Evolutionary conservation across 2,797 vertebrate species (phyloP), one percentile per base, ranked within the genome.

Genomic region (Thaleichthys pacificus): DNA sequence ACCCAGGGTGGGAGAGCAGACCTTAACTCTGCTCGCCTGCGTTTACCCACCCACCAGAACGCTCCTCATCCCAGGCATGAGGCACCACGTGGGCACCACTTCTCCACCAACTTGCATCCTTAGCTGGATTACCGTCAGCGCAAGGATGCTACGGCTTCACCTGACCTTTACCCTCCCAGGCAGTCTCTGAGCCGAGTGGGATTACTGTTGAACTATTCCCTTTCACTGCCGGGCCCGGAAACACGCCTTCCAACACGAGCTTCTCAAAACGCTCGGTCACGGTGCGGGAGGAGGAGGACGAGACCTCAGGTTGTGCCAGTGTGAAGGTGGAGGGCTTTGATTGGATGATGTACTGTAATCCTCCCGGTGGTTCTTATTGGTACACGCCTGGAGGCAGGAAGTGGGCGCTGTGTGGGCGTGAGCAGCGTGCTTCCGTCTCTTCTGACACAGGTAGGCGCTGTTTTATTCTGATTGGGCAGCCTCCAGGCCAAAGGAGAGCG

Each of bases 301-400:
- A 73, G 79, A 79, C 80, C 85, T 22, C 79, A 84, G 79, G 80
- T 81, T 71, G 74, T 73, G 70, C 70, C 84, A 81, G 86, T 82
- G 80, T 83, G 87, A 83, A 80, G 80, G 87, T 83, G 81, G 84
- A 83, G 3, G 67, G 87, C 85, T 82, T 87, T 87, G 78, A 75
- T 89, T 85, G 78, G 85, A 86, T 86, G 77, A 74, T 60, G 26
- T 38, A 15, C 76, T 82, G 73, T 86, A 84, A 86, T 85, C 85
- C 85, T 61, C 32, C 35, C 24, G 32, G 42, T 68, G 66, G 51
- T 57, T 42, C 32, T 24, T 38, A 47, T 38, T 17, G 73, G 8
- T 70, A 71, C 71, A 72, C 70, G 85, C 86, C 86, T 60, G 73
- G 64, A 38, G 73, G 87, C 77, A 79, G 68, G 78, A 77, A 30